Conservation (phyloP, 2,888 invertebrate species). For the Temnothorax unifasciatus region DNA sequence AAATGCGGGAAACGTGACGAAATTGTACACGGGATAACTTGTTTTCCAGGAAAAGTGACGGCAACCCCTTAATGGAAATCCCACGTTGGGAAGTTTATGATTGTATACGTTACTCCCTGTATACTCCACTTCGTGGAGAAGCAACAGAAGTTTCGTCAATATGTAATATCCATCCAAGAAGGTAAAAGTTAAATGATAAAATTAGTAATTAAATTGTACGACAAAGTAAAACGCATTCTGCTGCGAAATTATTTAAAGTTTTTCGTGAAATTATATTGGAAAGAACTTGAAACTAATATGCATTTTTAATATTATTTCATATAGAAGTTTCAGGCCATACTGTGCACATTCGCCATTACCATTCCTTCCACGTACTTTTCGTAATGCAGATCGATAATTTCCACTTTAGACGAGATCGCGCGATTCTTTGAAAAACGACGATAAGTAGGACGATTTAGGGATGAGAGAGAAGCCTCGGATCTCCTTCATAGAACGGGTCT, state of each 20-base stretch:
- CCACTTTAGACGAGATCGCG: slow-evolving; percentile 10
- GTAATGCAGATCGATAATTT: slow-evolving; percentile 38
- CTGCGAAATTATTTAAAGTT: background rate
- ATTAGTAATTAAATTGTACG: slow-evolving; percentile 8
- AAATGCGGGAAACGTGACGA: slow-evolving; percentile 52
- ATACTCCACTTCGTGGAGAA: background rate
- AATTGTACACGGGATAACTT: slow-evolving; percentile 6
- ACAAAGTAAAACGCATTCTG: background rate
- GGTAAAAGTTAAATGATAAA: background rate
- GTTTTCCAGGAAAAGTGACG: slow-evolving; percentile 48
- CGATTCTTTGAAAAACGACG: slow-evolving; percentile 33
- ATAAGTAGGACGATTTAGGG: slow-evolving; percentile 28
- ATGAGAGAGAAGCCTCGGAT: slow-evolving; percentile 25
- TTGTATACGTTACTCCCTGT: background rate
- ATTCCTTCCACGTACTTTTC: slow-evolving; percentile 9
- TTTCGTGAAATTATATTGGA: background rate
- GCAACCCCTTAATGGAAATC: slow-evolving; percentile 49
- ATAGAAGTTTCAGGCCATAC: background rate
- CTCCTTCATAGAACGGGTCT: slow-evolving; percentile 14
- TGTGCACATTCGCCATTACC: background rate
- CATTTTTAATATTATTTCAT: background rate
- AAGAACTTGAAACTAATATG: background rate
- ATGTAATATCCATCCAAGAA: background rate
- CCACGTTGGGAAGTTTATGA: slow-evolving; percentile 17
- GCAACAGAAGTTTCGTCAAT: background rate